These are phyloP conservation scores for Melieria omissa DNA, from an alignment of 2,888 invertebrate genomes.

Conservation along the genomic window DNA sequence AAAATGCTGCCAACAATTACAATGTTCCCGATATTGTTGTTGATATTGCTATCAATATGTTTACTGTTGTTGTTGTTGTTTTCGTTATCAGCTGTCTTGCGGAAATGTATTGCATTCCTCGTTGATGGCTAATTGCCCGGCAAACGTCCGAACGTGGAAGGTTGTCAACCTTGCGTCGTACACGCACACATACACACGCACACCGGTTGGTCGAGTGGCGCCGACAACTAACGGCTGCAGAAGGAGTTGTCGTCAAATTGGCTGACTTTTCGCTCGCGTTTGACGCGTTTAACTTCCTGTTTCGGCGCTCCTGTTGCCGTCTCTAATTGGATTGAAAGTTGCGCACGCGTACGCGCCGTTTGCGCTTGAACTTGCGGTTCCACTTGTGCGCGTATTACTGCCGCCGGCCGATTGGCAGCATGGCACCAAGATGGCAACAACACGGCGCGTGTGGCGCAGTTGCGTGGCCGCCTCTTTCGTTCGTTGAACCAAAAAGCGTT, in stretches of 20 bases:
- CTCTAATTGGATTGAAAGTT: background rate
- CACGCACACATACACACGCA: too few species aligned
- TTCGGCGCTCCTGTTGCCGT: too few species aligned
- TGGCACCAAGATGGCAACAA: background rate
- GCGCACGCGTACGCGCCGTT: slow-evolving; percentile 43
- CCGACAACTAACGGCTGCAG: too few species aligned
- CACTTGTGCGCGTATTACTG: slow-evolving; percentile 39
- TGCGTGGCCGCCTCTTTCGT: slow-evolving; percentile 15
- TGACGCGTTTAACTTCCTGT: too few species aligned
- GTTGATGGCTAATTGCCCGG: too few species aligned
- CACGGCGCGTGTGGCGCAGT: slow-evolving; percentile 6
- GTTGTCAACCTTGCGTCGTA: too few species aligned
- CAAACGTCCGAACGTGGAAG: too few species aligned
- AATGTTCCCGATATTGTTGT: background rate
- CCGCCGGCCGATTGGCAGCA: slow-evolving; percentile 1
- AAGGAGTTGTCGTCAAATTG: too few species aligned
- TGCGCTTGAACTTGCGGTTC: slow-evolving; percentile 44
- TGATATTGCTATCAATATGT: too few species aligned
- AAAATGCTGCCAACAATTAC: background rate
- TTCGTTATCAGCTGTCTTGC: slow-evolving; percentile 8
- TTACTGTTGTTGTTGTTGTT: too few species aligned
- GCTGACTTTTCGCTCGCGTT: too few species aligned
- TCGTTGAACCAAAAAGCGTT: slow-evolving; percentile 34
- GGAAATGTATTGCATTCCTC: slow-evolving; percentile 34
- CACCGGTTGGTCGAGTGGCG: too few species aligned